A percentile compares a stretch with the other conserved stretches of the same genome.
phyloP scores from a whole-genome alignment of 2,113 vertebrate genomes.

The Apaloderma vittatum region DNA sequence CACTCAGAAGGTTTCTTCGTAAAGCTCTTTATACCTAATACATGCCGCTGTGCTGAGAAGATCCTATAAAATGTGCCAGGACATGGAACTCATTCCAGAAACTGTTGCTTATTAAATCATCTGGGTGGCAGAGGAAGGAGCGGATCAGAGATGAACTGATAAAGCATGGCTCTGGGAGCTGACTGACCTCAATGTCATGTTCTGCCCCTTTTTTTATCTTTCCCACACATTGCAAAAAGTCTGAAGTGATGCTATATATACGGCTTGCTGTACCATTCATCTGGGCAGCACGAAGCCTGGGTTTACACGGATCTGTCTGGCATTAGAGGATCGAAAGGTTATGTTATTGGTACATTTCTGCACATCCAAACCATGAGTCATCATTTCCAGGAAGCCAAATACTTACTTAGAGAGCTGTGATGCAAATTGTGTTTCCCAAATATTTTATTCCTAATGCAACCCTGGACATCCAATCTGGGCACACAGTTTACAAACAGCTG shows the following conservation, averaged over 20 bases:
- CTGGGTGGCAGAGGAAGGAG: constrained; percentile 32
- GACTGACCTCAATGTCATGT: constrained; percentile 81
- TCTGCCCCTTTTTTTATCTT: constrained; percentile 84
- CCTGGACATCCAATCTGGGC: constrained; percentile 7
- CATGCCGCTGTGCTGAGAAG: accelerated
- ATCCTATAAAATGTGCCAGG: neutral
- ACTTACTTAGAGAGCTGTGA: constrained; percentile 81
- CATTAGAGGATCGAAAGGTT: constrained; percentile 69
- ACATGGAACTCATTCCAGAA: neutral
- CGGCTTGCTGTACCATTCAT: constrained; percentile 27
- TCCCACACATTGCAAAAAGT: constrained; percentile 86
- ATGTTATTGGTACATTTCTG: constrained; percentile 81
- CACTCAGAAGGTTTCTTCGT: neutral
- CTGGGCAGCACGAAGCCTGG: constrained; percentile 9
- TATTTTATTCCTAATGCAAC: constrained; percentile 69
- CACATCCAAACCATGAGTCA: constrained; percentile 83
- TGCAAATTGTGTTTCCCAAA: constrained; percentile 83
- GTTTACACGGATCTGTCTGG: constrained; percentile 57
- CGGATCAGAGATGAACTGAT: constrained; percentile 46
- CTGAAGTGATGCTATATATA: constrained; percentile 80
- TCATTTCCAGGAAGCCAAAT: constrained; percentile 81
- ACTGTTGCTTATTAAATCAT: neutral
- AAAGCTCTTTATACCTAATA: neutral
- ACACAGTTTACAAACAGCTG: constrained; percentile 25
- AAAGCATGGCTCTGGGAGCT: constrained; percentile 81